Conservation (phyloP, 1,140 invertebrate genomes). For the Stenopsyche tienmushanensis region DNA sequence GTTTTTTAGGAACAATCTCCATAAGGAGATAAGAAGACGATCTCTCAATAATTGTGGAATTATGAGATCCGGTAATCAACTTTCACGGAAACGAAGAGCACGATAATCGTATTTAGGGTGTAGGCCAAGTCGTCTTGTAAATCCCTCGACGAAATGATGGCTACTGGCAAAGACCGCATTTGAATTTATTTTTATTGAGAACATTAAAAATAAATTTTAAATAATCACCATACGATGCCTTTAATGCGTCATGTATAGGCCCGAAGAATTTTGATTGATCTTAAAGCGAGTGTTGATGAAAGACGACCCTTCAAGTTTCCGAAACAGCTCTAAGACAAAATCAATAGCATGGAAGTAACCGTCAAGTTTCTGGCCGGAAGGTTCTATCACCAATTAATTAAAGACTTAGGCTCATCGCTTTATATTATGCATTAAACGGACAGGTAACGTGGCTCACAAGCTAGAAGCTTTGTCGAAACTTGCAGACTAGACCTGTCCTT, state of each 20-base stretch:
- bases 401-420: slow-evolving; percentile 10
- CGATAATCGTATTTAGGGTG: background rate
- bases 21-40: background rate
- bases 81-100: background rate
- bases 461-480: background rate
- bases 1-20: background rate
- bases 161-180: background rate
- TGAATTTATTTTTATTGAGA: no score
- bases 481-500: background rate
- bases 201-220: no score
- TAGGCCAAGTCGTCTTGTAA: background rate
- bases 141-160: background rate
- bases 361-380: slow-evolving; percentile 1
- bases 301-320: background rate
- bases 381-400: slow-evolving; percentile 13
- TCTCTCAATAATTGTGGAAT: slow-evolving; percentile 1
- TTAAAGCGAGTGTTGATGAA: background rate
- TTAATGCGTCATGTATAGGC: no score
- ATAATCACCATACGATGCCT: no score
- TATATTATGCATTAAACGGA: background rate
- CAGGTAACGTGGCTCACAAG: background rate
- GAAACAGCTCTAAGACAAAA: background rate
- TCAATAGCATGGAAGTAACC: background rate
- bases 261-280: background rate
- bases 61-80: background rate